These are phyloP conservation scores for Caenorhabditis sp. DNA, from an alignment of 2,888 invertebrate genomes.

Conservation along the genomic window DNA sequence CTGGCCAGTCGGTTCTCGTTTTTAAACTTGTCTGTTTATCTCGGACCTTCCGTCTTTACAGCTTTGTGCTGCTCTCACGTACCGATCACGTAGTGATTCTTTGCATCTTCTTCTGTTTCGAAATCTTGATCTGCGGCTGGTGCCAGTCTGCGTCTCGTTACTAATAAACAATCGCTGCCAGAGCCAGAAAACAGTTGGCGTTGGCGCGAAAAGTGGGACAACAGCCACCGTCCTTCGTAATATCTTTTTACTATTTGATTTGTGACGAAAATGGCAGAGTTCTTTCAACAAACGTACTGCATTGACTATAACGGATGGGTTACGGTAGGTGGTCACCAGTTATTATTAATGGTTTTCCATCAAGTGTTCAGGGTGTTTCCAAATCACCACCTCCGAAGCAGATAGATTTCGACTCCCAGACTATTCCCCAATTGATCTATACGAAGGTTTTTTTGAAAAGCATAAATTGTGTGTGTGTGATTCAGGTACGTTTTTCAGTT, in stretches of 20 bases:
- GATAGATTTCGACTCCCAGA: conserved; percentile 66
- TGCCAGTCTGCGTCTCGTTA: conserved; percentile 15
- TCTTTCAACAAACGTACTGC: conserved; percentile 59
- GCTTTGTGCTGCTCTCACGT: conserved; percentile 13
- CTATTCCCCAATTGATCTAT: conserved; percentile 75
- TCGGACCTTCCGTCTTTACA: conserved; percentile 8
- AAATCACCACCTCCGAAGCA: conserved; percentile 64
- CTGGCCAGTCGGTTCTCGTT: background rate
- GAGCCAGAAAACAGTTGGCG: conserved; percentile 25
- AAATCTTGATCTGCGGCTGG: background rate
- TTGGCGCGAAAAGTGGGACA: background rate
- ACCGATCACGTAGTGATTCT: conserved; percentile 1
- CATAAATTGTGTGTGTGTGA: background rate
- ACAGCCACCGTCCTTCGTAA: background rate
- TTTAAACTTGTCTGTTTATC: background rate
- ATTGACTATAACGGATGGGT: conserved; percentile 66
- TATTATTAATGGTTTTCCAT: too few relatives aligned
- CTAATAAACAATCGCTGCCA: conserved; percentile 14
- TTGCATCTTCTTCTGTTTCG: conserved; percentile 22
- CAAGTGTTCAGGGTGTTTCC: conserved; percentile 62
- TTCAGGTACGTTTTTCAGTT: conserved; percentile 9
- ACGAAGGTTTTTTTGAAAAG: conserved; percentile 53
- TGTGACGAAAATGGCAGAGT: conserved; percentile 19
- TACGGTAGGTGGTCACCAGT: conserved; percentile 45
- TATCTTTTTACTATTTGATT: conserved; percentile 5